Conservation (phyloP, 2,797 vertebrate species). For the Rhinophrynus dorsalis region DNA sequence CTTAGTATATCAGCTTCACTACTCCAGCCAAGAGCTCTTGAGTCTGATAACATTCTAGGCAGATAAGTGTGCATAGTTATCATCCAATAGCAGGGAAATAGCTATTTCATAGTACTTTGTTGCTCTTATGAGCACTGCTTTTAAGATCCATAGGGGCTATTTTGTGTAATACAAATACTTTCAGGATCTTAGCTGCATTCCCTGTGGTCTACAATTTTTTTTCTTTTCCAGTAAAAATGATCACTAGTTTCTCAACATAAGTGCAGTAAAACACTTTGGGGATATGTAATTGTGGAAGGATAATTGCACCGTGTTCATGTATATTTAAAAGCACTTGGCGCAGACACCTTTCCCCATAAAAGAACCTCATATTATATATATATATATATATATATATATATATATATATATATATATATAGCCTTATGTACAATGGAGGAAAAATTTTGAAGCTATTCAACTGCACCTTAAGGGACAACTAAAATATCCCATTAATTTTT, state of each 20-base stretch:
- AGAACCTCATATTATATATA: neutral
- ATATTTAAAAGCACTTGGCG: slow-evolving; percentile 35
- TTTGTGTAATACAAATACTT: slow-evolving; percentile 37
- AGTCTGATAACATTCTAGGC: slow-evolving; percentile 19
- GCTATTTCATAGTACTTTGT: slow-evolving; percentile 37
- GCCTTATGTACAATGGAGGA: no score
- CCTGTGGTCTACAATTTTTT: neutral
- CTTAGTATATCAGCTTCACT: no score
- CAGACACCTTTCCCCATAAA: slow-evolving; percentile 26
- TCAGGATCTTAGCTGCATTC: slow-evolving; percentile 14
- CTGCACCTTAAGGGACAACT: no score
- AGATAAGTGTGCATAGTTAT: slow-evolving; percentile 27
- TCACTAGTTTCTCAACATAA: slow-evolving; percentile 32
- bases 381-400: no score
- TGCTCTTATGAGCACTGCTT: slow-evolving; percentile 16
- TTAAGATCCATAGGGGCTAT: slow-evolving; percentile 36
- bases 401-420: no score
- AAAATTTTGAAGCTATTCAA: no score
- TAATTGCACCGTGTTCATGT: slow-evolving; percentile 36
- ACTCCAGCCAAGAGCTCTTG: slow-evolving; percentile 41
- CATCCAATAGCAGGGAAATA: slow-evolving; percentile 27
- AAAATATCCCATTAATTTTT: no score
- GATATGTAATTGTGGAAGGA: slow-evolving; percentile 39
- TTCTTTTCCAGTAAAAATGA: slow-evolving; percentile 45
- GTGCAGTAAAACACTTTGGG: slow-evolving; percentile 33